Evolutionary conservation across 1,140 invertebrate genomes (phyloP), one percentile per base, ranked within the genome.

Genomic region (Aphaenogaster ashmeadi): DNA sequence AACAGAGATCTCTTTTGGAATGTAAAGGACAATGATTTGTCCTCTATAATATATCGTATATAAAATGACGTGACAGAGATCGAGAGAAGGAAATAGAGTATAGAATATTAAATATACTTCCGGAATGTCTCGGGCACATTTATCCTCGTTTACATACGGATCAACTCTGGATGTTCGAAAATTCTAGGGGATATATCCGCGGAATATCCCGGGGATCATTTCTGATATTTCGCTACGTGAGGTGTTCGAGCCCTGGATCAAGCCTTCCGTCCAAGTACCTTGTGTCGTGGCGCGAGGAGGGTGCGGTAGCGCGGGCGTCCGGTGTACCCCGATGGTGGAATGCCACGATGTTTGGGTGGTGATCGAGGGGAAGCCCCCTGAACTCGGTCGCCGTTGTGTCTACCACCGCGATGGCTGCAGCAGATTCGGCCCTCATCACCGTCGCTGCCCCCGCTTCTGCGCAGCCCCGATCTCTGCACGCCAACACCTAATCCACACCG

Each of bases 401-500:
- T 74, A 89, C 41, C 81, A 52, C 64, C 67, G 66, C 71, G 64
- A 74, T 84, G 62, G 72, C 36, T 64, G 86, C 89, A 36, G 79
- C 69, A 66, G 77, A 77, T n/a, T 81, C 86, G 58, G 86, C 58
- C 87, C 87, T 87, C 60, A 89, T 64, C 81, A 89, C 85, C 84
- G 83, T 74, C 60, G 54, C 41, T 41, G 83, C 66, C 80, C 81
- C 77, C 88, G 88, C 89, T 88, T 93, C 91, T 71, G 78, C 80
- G 89, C 85, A 78, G 87, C 87, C 89, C 88, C 91, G 90, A 93
- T 93, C 91, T 93, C 93, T 92, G 90, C 91, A 92, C 91, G 93
- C 93, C 90, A 92, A 93, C 92, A 94, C 94, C 94, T 94, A 90
- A 92, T 94, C 88, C 91, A 91, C 86, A 92, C 87, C 94, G 92